These are phyloP conservation scores for Drosophila sordidula DNA, from an alignment of 2,888 invertebrate genomes.

Conservation along the genomic window DNA sequence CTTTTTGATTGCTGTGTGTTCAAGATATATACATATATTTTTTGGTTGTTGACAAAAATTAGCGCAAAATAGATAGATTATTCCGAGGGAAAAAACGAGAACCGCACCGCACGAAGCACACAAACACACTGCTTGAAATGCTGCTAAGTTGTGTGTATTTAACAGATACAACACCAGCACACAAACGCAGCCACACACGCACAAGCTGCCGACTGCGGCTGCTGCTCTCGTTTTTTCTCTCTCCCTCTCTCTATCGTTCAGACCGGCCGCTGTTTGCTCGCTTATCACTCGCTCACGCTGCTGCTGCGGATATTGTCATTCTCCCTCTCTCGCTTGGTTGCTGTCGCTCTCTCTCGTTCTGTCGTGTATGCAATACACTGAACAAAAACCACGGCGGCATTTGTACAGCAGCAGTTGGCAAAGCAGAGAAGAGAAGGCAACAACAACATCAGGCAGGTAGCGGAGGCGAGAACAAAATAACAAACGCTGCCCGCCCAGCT, in stretches of 20 bases:
- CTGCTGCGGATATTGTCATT: conserved; percentile 28
- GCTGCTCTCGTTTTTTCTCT: conserved; percentile 47
- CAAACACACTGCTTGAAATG: conserved; percentile 81
- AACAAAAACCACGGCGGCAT: conserved; percentile 68
- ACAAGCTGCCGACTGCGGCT: conserved; percentile 8
- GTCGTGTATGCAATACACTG: conserved; percentile 63
- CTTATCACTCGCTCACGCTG: conserved; percentile 52
- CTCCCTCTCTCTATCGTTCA: conserved; percentile 22
- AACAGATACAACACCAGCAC: conserved; percentile 56
- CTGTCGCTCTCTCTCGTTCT: conserved; percentile 34
- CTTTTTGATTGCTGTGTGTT: conserved; percentile 69
- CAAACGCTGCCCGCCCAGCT: conserved; percentile 38
- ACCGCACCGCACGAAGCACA: conserved; percentile 83
- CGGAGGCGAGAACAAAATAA: conserved; percentile 60
- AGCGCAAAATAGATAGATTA: conserved; percentile 71
- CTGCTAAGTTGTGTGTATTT: conserved; percentile 79
- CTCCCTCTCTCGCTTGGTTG: conserved; percentile 25
- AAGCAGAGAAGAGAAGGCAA: conserved; percentile 77
- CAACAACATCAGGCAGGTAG: conserved; percentile 63
- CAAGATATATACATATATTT: conserved; percentile 44
- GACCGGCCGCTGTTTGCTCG: conserved; percentile 42
- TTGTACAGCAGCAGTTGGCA: conserved; percentile 76
- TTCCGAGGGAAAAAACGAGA: conserved; percentile 68
- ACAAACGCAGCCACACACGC: conserved; percentile 19
- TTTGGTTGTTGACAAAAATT: conserved; percentile 76